These are phyloP conservation scores for Muscicapa adusta DNA, from an alignment of 2,113 vertebrate genomes.

Conservation along the genomic window DNA sequence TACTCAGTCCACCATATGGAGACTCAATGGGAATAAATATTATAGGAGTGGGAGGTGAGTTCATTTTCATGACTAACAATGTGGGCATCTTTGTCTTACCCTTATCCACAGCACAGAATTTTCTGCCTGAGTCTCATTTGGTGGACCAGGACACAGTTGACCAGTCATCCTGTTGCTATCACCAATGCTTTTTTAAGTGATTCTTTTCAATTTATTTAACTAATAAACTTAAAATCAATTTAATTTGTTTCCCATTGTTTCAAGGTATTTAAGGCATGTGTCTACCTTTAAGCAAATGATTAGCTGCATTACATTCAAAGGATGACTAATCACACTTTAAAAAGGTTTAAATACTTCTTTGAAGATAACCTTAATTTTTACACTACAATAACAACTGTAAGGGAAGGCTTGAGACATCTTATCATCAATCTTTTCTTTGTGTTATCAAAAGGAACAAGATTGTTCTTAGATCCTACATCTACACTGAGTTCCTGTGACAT, in stretches of 20 bases:
- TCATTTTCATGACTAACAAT: not conserved
- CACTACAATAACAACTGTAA: not conserved
- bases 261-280: not conserved
- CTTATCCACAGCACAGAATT: not conserved
- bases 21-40: not conserved
- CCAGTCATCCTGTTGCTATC: not conserved
- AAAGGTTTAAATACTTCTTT: not conserved
- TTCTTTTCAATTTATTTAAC: not conserved
- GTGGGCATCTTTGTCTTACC: not conserved
- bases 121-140: not conserved
- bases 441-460: not conserved
- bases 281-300: not conserved
- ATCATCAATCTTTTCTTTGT: not conserved
- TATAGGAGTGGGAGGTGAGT: not conserved
- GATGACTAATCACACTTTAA: not conserved
- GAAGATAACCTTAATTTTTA: not conserved
- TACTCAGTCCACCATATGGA: not conserved
- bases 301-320: not conserved
- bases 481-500: not conserved
- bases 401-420: not conserved
- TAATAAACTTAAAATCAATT: not conserved
- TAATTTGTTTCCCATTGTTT: not conserved
- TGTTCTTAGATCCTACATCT: not conserved
- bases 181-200: not conserved
- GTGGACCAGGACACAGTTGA: accelerated